A percentile compares a stretch with the other conserved stretches of the same genome.
phyloP scores from a whole-genome alignment of 2,113 vertebrate genomes.

The Prunella himalayana region DNA sequence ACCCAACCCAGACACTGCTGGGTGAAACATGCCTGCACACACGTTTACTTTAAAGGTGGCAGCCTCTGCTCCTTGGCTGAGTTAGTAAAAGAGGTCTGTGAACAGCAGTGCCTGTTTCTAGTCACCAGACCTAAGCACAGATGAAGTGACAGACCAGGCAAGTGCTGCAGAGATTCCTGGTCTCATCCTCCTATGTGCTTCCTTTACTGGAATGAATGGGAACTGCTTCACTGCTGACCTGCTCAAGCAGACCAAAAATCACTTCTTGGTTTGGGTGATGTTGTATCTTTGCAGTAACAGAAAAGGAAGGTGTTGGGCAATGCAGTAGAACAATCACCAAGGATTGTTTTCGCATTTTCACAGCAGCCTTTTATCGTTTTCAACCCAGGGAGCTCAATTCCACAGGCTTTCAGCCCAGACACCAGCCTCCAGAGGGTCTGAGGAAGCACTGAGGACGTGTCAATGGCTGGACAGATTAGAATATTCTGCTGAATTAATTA shows the following conservation, averaged over 20 bases:
- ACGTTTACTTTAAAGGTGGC: neutral
- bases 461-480: neutral
- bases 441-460: neutral
- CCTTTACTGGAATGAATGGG: neutral
- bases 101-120: neutral
- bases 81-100: neutral
- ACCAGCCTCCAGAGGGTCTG: neutral
- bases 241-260: neutral
- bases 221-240: neutral
- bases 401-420: neutral
- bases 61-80: neutral
- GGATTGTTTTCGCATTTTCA: neutral
- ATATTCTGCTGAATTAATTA: neutral
- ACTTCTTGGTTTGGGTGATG: neutral
- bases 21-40: fast-evolving
- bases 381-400: neutral
- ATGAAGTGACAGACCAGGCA: neutral
- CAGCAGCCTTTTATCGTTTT: neutral
- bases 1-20: neutral
- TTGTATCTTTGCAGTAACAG: neutral
- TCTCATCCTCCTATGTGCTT: neutral
- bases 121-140: neutral
- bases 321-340: neutral
- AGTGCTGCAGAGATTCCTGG: neutral
- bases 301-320: neutral